These are phyloP conservation scores for Lamproptera curius DNA, from an alignment of 2,888 invertebrate species.

Conservation along the genomic window DNA sequence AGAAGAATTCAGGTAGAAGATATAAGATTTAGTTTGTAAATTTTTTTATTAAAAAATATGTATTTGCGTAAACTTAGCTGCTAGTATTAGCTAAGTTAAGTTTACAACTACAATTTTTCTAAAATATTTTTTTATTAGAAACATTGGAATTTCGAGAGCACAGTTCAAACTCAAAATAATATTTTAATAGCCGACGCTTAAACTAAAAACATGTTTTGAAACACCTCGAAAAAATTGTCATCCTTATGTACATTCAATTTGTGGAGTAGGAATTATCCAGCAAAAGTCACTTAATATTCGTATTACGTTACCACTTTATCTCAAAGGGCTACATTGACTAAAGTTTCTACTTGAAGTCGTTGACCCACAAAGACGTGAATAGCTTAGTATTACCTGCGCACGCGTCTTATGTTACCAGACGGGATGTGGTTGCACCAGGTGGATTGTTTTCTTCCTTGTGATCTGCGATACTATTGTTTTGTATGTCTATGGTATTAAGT, in stretches of 20 bases:
- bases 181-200: not conserved
- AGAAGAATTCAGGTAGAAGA: no score
- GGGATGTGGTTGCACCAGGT: constrained; percentile 14
- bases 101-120: no score
- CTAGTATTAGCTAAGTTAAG: no score
- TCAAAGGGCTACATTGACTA: not conserved
- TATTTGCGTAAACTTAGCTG: no score
- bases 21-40: no score
- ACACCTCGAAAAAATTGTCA: not conserved
- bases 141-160: no score
- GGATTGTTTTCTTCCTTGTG: constrained; percentile 16
- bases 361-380: constrained; percentile 10
- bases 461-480: constrained; percentile 4
- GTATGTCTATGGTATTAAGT: no score
- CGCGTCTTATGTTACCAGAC: constrained; percentile 30
- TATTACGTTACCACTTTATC: not conserved
- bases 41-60: no score
- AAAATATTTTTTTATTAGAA: no score
- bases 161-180: not conserved
- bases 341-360: constrained; percentile 14
- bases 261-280: not conserved
- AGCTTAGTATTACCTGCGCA: constrained; percentile 25
- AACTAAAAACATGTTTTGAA: not conserved
- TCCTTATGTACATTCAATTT: constrained; percentile 4
- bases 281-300: no score